Evolutionary conservation across 2,888 invertebrate genomes (phyloP).

Genomic region (Acleris sparsana): DNA sequence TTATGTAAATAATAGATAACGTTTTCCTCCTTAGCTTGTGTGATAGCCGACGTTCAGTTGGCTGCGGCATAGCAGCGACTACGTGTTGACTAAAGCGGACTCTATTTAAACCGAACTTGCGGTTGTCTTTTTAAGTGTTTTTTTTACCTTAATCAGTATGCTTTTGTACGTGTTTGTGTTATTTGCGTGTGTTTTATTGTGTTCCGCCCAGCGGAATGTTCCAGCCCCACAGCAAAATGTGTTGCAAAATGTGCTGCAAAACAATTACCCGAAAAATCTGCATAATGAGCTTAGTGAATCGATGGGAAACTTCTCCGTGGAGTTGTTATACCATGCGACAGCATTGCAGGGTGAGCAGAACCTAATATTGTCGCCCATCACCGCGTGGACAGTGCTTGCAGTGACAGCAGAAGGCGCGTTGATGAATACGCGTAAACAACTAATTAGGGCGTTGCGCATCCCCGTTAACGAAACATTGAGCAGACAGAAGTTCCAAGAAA

Average conservation of each 20-base stretch:
- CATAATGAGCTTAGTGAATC: constrained; percentile 62
- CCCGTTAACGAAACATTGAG: constrained; percentile 42
- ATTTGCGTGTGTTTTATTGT: constrained; percentile 38
- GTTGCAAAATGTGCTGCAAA: no score
- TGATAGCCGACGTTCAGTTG: background rate
- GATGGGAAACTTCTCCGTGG: constrained; percentile 75
- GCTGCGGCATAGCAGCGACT: background rate
- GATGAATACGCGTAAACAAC: constrained; percentile 77
- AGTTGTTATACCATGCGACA: constrained; percentile 62
- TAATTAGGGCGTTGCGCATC: constrained; percentile 66
- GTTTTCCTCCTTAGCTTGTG: background rate
- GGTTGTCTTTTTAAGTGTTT: background rate
- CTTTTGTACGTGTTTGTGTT: constrained; percentile 27
- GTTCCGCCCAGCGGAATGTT: constrained; percentile 42
- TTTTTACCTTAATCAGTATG: constrained; percentile 12
- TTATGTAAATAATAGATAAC: background rate
- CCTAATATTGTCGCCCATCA: constrained; percentile 86
- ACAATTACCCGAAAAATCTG: constrained; percentile 38
- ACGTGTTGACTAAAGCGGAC: background rate
- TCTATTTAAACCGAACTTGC: background rate
- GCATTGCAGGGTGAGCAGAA: constrained; percentile 58
- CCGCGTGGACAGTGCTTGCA: constrained; percentile 85
- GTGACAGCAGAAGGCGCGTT: constrained; percentile 85
- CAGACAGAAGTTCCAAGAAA: constrained; percentile 52
- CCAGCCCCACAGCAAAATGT: background rate